phyloP scores from a whole-genome alignment of 2,113 vertebrate genomes.

The Paramormyrops kingsleyae region DNA sequence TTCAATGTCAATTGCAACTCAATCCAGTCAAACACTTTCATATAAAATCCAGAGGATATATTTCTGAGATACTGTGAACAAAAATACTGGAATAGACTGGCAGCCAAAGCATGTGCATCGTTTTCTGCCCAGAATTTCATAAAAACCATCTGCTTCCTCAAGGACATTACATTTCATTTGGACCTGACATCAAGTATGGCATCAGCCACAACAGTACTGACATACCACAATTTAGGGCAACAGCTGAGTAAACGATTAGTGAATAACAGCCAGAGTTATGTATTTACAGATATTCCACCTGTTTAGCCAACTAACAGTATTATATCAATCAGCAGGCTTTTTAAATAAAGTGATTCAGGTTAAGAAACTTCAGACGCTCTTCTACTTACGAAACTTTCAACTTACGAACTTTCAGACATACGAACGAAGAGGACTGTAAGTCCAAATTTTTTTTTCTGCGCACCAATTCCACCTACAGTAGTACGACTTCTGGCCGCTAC shows the following conservation, averaged over 20 bases:
- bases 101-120: not conserved
- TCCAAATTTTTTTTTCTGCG: too few species aligned
- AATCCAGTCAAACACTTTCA: not conserved
- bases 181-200: not conserved
- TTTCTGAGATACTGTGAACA: not conserved
- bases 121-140: constrained; percentile 1
- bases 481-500: too few species aligned
- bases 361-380: not conserved
- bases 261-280: not conserved
- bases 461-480: too few species aligned
- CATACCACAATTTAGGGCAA: not conserved
- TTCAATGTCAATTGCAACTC: not conserved
- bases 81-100: not conserved
- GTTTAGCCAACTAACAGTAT: not conserved
- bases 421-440: too few species aligned
- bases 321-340: not conserved
- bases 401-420: too few species aligned
- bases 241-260: not conserved
- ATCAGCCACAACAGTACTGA: not conserved
- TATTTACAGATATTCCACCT: not conserved
- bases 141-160: not conserved
- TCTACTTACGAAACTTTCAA: too few species aligned
- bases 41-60: not conserved
- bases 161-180: not conserved
- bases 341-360: not conserved